These are phyloP conservation scores for Cantharis nigra DNA, from an alignment of 2,888 invertebrate genomes.

Conservation along the genomic window DNA sequence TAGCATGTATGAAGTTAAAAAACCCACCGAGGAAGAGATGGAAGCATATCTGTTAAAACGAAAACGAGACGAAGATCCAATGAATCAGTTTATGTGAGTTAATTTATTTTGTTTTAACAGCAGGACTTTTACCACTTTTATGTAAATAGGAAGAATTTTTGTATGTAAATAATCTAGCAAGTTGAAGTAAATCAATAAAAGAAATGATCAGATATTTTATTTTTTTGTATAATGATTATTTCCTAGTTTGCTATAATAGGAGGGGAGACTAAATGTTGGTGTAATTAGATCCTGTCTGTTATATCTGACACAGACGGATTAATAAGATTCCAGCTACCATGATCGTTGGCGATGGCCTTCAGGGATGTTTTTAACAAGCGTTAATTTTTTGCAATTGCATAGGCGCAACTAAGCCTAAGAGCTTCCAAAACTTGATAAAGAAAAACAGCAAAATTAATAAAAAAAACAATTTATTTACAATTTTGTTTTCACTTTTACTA, in stretches of 20 bases:
- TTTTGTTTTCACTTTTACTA: background rate
- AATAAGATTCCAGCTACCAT: too few relatives aligned
- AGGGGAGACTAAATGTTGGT: too few relatives aligned
- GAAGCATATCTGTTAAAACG: slow-evolving; percentile 92
- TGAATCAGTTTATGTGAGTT: slow-evolving; percentile 67
- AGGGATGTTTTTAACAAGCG: too few relatives aligned
- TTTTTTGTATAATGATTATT: too few relatives aligned
- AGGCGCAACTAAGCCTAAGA: too few relatives aligned
- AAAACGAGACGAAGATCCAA: slow-evolving; percentile 87
- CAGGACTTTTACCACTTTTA: background rate
- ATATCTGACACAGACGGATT: too few relatives aligned
- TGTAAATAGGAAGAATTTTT: background rate
- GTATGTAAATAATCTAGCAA: background rate
- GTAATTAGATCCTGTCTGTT: too few relatives aligned
- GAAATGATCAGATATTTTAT: background rate
- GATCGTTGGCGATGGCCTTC: too few relatives aligned
- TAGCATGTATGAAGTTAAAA: slow-evolving; percentile 82
- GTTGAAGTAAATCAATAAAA: background rate
- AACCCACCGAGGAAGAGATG: slow-evolving; percentile 88
- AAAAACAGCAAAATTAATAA: background rate
- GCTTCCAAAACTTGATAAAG: background rate
- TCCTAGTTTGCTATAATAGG: too few relatives aligned
- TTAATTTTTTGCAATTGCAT: too few relatives aligned
- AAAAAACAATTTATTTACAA: background rate
- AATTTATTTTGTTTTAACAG: background rate